A percentile compares a stretch with the other conserved stretches of the same genome.
These are phyloP conservation scores for Drosophila nikananu DNA, from an alignment of 1,140 invertebrate species.

Conservation along the genomic window DNA sequence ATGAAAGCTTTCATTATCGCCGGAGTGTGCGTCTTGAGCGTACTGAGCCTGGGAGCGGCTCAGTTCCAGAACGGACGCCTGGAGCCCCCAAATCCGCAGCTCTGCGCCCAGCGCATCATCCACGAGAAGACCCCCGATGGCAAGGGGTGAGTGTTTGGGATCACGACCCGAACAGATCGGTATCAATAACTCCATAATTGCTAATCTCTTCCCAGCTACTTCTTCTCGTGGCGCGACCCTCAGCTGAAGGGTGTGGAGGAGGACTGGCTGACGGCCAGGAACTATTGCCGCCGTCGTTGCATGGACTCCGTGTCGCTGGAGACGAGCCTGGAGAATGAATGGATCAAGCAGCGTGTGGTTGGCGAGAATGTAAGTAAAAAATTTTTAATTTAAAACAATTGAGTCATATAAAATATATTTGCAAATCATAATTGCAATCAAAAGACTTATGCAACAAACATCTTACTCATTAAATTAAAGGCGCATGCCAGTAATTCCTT, in stretches of 20 bases:
- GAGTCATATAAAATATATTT: too few relatives aligned
- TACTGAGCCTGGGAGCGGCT: slow-evolving; percentile 86
- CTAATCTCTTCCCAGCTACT: slow-evolving; percentile 87
- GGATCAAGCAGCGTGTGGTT: slow-evolving; percentile 91
- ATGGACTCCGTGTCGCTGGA: slow-evolving; percentile 94
- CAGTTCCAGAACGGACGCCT: slow-evolving; percentile 90
- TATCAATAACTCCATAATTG: slow-evolving; percentile 1
- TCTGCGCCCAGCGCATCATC: slow-evolving; percentile 90
- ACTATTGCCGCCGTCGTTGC: slow-evolving; percentile 93
- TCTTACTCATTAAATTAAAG: neutral
- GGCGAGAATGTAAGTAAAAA: slow-evolving; percentile 89
- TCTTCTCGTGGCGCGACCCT: slow-evolving; percentile 93
- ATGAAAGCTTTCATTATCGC: slow-evolving; percentile 86
- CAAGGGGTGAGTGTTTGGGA: slow-evolving; percentile 78
- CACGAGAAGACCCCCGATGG: slow-evolving; percentile 88
- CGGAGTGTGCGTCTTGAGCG: slow-evolving; percentile 84
- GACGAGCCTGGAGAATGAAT: slow-evolving; percentile 92
- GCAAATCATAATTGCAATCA: neutral
- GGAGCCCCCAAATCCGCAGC: slow-evolving; percentile 90
- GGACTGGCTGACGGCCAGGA: slow-evolving; percentile 93
- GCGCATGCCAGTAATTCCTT: neutral
- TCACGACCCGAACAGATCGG: neutral
- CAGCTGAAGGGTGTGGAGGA: slow-evolving; percentile 89
- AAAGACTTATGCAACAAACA: slow-evolving; percentile 55
- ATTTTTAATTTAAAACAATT: neutral